phyloP scores from a whole-genome alignment of 1,140 invertebrate genomes.

The Coptotermes formosanus region DNA sequence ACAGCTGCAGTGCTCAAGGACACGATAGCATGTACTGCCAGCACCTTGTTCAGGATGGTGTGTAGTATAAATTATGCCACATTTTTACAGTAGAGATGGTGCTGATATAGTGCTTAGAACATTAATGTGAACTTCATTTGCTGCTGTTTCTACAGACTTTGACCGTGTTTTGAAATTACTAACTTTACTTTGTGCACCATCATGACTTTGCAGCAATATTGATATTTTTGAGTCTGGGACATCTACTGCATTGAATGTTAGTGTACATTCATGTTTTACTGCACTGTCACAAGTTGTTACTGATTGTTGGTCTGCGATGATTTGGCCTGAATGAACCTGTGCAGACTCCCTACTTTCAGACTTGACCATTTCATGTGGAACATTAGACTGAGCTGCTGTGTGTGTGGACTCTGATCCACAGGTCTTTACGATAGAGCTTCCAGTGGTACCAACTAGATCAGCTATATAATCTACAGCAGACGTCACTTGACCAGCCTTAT shows the following conservation, averaged over 20 bases:
- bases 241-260: slow-evolving; percentile 1
- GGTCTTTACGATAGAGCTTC: background rate
- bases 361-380: background rate
- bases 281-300: background rate
- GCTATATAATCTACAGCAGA: background rate
- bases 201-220: background rate
- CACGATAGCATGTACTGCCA: no score
- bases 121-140: no score
- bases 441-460: background rate
- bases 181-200: background rate
- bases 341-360: background rate
- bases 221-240: background rate
- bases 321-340: background rate
- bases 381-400: background rate
- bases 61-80: no score
- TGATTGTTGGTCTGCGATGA: background rate
- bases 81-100: no score
- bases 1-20: no score
- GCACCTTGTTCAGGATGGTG: no score
- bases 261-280: background rate
- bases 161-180: background rate
- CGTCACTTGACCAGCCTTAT: background rate
- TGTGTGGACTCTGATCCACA: no score
- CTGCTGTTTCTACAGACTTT: background rate
- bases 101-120: no score